phyloP scores from a whole-genome alignment of 2,797 vertebrate species.

The Syncerus caffer region DNA sequence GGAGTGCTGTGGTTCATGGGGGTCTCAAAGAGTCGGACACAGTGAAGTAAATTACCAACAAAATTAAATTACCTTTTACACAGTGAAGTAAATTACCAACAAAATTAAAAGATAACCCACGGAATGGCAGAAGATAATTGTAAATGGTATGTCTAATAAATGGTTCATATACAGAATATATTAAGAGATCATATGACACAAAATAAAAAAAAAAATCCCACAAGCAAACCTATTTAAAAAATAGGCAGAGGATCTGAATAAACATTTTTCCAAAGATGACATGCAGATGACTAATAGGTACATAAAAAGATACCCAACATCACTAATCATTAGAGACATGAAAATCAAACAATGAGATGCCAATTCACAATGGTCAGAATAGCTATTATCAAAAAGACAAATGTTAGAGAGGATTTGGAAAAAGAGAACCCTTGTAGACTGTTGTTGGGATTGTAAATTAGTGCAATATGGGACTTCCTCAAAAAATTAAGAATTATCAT shows the following conservation, averaged over 20 bases:
- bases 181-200: background rate
- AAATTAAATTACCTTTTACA: background rate
- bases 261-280: background rate
- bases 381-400: background rate
- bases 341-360: background rate
- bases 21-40: rapidly evolving
- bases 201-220: background rate
- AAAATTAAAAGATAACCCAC: background rate
- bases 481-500: background rate
- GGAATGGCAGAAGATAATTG: background rate
- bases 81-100: background rate
- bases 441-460: background rate
- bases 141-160: background rate
- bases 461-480: background rate
- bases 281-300: background rate
- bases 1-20: rapidly evolving
- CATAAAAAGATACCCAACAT: background rate
- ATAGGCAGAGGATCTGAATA: background rate
- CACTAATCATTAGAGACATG: background rate
- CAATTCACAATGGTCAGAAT: background rate
- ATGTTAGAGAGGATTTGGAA: background rate
- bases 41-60: background rate
- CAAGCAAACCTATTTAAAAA: background rate
- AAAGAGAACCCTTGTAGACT: background rate
- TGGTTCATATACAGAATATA: background rate